A percentile compares a stretch with the other conserved stretches of the same genome.
phyloP scores from a whole-genome alignment of 1,140 invertebrate genomes.

The Platyscapa corneri region DNA sequence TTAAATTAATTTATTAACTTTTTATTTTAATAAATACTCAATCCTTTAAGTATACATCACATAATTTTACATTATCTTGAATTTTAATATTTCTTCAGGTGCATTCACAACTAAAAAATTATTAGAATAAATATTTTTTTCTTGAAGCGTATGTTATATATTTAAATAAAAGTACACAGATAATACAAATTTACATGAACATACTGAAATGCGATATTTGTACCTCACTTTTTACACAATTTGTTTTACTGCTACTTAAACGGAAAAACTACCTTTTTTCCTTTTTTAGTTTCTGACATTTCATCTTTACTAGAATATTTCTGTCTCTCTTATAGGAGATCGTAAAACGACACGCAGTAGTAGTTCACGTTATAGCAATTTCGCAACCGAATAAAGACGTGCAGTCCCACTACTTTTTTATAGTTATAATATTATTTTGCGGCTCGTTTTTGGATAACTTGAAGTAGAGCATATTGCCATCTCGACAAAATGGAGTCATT shows the following conservation, averaged over 20 bases:
- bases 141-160: too few relatives aligned
- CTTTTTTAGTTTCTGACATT: not conserved
- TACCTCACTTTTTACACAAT: not conserved
- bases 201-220: not conserved
- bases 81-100: too few relatives aligned
- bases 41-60: too few relatives aligned
- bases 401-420: not conserved
- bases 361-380: constrained; percentile 12
- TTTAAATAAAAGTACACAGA: too few relatives aligned
- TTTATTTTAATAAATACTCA: too few relatives aligned
- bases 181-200: not conserved
- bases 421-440: constrained; percentile 12
- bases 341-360: not conserved
- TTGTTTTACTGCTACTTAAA: constrained; percentile 15
- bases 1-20: too few relatives aligned
- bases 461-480: not conserved
- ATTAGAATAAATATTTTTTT: too few relatives aligned
- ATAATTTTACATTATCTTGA: too few relatives aligned
- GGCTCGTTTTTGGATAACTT: not conserved
- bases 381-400: constrained; percentile 33
- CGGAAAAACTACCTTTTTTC: not conserved
- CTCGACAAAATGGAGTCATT: constrained; percentile 1
- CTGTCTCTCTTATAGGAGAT: not conserved
- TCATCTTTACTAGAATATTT: not conserved
- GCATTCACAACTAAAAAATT: too few relatives aligned